Base-by-base conservation (phyloP, 2,113 vertebrate genomes). In the Mesocricetus auratus region DNA sequence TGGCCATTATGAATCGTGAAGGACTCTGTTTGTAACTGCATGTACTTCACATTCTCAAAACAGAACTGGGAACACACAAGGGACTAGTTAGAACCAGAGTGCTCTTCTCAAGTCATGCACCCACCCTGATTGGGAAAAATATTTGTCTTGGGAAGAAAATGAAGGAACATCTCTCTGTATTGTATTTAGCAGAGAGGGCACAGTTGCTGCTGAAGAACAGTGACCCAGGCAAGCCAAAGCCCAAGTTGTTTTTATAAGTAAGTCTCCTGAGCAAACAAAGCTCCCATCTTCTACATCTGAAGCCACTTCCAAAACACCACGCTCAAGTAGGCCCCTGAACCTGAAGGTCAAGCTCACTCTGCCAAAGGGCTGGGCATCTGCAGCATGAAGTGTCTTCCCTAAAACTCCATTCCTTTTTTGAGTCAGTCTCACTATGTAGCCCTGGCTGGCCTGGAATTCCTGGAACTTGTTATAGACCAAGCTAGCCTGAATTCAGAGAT, bases 11-110 rank as follows among this genome's bases (percentile, higher is more conserved):
- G 95, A 94, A 99, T 98, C 33, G 98, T 99, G 64, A 99, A 97
- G 24, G 98, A 99, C 91, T 99, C 96, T 0, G 98, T 98, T 88
- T 99, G 99, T 89, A 99, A 98, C 96, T 99, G 99, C 99, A 99
- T 99, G 98, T 99, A 99, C 98, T 99, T 99, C 91, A 99, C 99
- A 21, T 99, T 98, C 96, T 98, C 95, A 95, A 99, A 99, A 94
- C 98, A 97, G 98, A 99, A 99, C 99, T 99, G 93, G 78, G 93
- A 96, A 98, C 81, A 95, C 92, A 66, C 24, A 89, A 66, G 0
- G 58, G n/a, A 9, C 64, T 50, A 68, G 86, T 96, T 58, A 96
- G 83, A 82, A 94, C 86, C 91, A 93, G 68, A 39, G 88, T 4
- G 17, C 60, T 29, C 68, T 93, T 31, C 92, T 45, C 0, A 15